Base-by-base conservation (phyloP, 2,888 invertebrate species). In the Ochropleura plecta region DNA sequence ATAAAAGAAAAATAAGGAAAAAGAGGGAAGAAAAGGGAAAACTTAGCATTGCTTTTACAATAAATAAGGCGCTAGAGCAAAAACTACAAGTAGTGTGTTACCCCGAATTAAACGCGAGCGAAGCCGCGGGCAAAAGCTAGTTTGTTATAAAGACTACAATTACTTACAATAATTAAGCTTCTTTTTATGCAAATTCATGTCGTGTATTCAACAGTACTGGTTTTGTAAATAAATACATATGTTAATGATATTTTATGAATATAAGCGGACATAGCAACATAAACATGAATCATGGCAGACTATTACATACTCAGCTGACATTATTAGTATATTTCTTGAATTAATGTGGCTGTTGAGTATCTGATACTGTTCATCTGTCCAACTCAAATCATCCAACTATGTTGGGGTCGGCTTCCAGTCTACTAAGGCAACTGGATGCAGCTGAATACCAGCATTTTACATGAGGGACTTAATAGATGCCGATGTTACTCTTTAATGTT, bases 151-250 rank as follows among this genome's bases (percentile, higher is more conserved):
- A 42, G 51, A 18, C 30, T 40, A 65, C 30, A 53, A 44, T 68
- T 20, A 60, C 44, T 66, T 6, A 42, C n/a, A 20, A 10, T n/a
- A 20, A 10, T n/a, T n/a, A 3, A 14, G 16, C 14, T 14, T 4
- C 6, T 57, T 57, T 62, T 18, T 10, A 62, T 76, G 70, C 16
- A 49, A 49, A 64, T 70, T 66, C 18, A 20, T 48, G n/a, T 51
- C 20, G 8, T 55, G 12, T 46, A 53, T 42, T 73, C 1, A 49
- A 20, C 12, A 9, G 48, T 42, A 62, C 62, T 20, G 6, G 40
- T 44, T 57, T 46, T 30, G 18, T 4, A 5, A 16, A 48, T 40
- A 59, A 63, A 79, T 51, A 30, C 30, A 30, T 46, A 70, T 73
- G 30, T 53, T 30, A 71, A 71, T 71, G 10, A 14, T 44, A 8